phyloP scores from a whole-genome alignment of 2,113 vertebrate genomes.

The Nothocercus julius region DNA sequence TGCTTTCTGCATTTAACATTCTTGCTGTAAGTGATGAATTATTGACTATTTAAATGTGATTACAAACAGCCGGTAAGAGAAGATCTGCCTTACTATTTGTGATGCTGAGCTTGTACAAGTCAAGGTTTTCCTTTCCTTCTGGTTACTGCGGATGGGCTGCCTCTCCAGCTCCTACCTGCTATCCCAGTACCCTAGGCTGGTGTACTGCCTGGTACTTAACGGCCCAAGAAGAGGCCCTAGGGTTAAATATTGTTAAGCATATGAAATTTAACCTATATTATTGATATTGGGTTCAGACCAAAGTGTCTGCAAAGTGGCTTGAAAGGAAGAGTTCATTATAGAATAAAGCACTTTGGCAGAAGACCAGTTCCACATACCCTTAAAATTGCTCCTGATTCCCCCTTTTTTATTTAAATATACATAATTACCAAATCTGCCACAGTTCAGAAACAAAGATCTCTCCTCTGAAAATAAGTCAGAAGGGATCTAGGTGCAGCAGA shows the following conservation, averaged over 20 bases:
- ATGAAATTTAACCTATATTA: slow-evolving; percentile 69
- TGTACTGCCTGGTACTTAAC: slow-evolving; percentile 8
- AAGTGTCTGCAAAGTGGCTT: slow-evolving; percentile 68
- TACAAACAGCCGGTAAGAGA: slow-evolving; percentile 46
- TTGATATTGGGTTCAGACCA: slow-evolving; percentile 69
- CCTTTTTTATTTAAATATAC: slow-evolving; percentile 57
- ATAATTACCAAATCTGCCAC: background rate
- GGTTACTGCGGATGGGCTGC: background rate
- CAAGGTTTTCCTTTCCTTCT: background rate
- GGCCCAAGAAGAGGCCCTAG: slow-evolving; percentile 17
- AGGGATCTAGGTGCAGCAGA: background rate
- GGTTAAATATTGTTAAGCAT: slow-evolving; percentile 73
- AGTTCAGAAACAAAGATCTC: background rate
- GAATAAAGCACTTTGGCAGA: slow-evolving; percentile 57
- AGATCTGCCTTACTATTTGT: background rate
- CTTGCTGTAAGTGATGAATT: slow-evolving; percentile 52
- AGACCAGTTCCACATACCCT: slow-evolving; percentile 28
- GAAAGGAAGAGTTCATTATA: slow-evolving; percentile 55
- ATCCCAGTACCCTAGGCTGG: background rate
- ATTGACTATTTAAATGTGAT: slow-evolving; percentile 66
- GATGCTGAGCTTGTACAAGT: background rate
- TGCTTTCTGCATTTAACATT: slow-evolving; percentile 64
- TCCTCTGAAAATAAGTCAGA: background rate
- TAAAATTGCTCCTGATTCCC: slow-evolving; percentile 39
- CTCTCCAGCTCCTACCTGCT: background rate